A percentile compares a stretch with the other conserved stretches of the same genome.
These are phyloP conservation scores for Drosophila multiciliata DNA, from an alignment of 2,888 invertebrate species.

Conservation along the genomic window DNA sequence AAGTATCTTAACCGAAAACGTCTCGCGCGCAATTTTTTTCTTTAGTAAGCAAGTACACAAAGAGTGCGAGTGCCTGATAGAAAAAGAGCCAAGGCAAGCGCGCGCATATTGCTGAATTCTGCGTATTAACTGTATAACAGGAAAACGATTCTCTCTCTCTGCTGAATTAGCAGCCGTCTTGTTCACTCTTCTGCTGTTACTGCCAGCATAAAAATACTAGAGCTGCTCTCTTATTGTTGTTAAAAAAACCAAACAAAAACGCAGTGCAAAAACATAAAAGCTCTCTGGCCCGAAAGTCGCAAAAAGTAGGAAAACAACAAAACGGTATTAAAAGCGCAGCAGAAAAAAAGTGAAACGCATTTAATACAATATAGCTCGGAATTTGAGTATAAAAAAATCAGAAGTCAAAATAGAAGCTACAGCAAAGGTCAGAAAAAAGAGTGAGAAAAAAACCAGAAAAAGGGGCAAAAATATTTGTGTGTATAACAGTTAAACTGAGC, in stretches of 20 bases:
- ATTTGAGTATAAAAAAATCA: conserved; percentile 22
- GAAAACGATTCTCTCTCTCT: conserved; percentile 31
- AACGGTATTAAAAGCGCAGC: conserved; percentile 14
- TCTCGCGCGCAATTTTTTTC: conserved; percentile 73
- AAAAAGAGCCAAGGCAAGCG: conserved; percentile 7
- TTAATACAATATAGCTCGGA: conserved; percentile 24
- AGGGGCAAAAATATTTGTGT: conserved; percentile 8
- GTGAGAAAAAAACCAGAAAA: neutral
- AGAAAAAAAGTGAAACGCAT: conserved; percentile 59
- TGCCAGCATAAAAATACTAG: conserved; percentile 44
- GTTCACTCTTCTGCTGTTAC: conserved; percentile 2
- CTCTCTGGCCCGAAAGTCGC: conserved; percentile 21
- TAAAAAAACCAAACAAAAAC: conserved; percentile 27
- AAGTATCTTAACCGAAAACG: conserved; percentile 56
- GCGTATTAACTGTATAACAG: conserved; percentile 33
- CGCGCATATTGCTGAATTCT: conserved; percentile 47
- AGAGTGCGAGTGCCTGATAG: conserved; percentile 22
- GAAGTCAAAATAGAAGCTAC: conserved; percentile 13
- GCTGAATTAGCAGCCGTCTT: conserved; percentile 44
- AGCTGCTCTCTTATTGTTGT: conserved; percentile 21
- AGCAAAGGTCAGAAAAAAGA: conserved; percentile 27
- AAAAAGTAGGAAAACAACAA: conserved; percentile 24
- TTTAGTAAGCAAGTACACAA: conserved; percentile 52
- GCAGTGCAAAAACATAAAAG: conserved; percentile 49
- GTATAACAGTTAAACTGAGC: conserved; percentile 27